Conservation (phyloP, 2,113 vertebrate species). For the Brachirus orientalis region DNA sequence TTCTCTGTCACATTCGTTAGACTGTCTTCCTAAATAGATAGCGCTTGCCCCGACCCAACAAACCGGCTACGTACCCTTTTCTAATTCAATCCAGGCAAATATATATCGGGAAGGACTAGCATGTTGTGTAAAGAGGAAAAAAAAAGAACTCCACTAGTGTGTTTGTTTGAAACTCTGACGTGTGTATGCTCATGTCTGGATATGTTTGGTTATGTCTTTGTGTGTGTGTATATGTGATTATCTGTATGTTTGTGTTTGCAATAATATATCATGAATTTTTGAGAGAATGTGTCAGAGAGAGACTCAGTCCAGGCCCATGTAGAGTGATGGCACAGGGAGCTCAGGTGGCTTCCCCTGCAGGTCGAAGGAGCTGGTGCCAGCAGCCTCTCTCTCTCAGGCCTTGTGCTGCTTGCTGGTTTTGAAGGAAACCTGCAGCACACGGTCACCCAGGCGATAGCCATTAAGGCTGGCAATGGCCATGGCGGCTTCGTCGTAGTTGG, state of each 20-base stretch:
- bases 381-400: conserved; percentile 85
- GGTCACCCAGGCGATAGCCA: conserved; percentile 94
- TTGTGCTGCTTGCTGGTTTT: conserved; percentile 99
- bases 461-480: conserved; percentile 98
- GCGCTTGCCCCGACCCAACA: conserved; percentile 67
- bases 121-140: conserved; percentile 84
- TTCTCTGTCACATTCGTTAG: conserved; percentile 85
- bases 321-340: conserved; percentile 81
- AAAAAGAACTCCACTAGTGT: conserved; percentile 81
- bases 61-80: conserved; percentile 74
- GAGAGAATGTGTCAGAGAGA: conserved; percentile 78
- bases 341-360: conserved; percentile 66
- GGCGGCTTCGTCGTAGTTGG: conserved; percentile 97
- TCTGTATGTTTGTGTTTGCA: conserved; percentile 65
- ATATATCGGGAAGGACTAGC: conserved; percentile 79
- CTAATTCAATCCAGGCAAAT: conserved; percentile 88
- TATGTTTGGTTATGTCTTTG: conserved; percentile 61
- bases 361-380: conserved; percentile 68
- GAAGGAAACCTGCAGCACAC: conserved; percentile 97
- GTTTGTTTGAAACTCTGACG: conserved; percentile 80
- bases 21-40: conserved; percentile 79
- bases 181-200: conserved; percentile 69
- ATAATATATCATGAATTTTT: conserved; percentile 71
- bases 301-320: conserved; percentile 85
- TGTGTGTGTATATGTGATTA: conserved; percentile 43